Conservation (phyloP, 2,888 invertebrate genomes). For the Colostygia pectinataria region DNA sequence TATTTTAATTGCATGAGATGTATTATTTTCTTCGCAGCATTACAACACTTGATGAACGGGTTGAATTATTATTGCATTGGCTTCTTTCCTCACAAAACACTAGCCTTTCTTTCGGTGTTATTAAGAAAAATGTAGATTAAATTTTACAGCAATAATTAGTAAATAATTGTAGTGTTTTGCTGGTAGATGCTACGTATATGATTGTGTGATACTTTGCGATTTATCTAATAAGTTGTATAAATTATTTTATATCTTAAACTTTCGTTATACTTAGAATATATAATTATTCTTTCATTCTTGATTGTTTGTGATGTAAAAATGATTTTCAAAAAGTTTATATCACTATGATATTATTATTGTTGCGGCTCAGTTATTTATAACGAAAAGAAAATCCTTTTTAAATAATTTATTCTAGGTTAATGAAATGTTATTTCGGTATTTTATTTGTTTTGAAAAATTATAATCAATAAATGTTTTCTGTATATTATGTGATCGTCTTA, state of each 20-base stretch:
- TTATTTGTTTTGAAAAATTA: slow-evolving; percentile 61
- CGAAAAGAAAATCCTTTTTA: slow-evolving; percentile 43
- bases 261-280: slow-evolving; percentile 35
- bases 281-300: slow-evolving; percentile 28
- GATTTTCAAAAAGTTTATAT: slow-evolving; percentile 65
- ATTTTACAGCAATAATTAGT: slow-evolving; percentile 81
- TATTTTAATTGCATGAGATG: slow-evolving; percentile 24
- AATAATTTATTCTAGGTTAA: slow-evolving; percentile 73
- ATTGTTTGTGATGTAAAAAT: slow-evolving; percentile 56
- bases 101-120: slow-evolving; percentile 78
- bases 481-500: slow-evolving; percentile 44
- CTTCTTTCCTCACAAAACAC: slow-evolving; percentile 27
- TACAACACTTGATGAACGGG: slow-evolving; percentile 19
- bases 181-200: slow-evolving; percentile 75
- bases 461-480: slow-evolving; percentile 49
- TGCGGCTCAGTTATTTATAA: slow-evolving; percentile 65
- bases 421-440: slow-evolving; percentile 61
- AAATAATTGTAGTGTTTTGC: slow-evolving; percentile 74
- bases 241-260: slow-evolving; percentile 49
- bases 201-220: slow-evolving; percentile 76
- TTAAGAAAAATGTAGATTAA: slow-evolving; percentile 64
- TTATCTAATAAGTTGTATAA: slow-evolving; percentile 49
- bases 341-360: slow-evolving; percentile 75
- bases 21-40: slow-evolving; percentile 31
- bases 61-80: slow-evolving; percentile 20